These are phyloP conservation scores for Paramormyrops hopkinsi DNA, from an alignment of 2,797 vertebrate species.

Conservation along the genomic window DNA sequence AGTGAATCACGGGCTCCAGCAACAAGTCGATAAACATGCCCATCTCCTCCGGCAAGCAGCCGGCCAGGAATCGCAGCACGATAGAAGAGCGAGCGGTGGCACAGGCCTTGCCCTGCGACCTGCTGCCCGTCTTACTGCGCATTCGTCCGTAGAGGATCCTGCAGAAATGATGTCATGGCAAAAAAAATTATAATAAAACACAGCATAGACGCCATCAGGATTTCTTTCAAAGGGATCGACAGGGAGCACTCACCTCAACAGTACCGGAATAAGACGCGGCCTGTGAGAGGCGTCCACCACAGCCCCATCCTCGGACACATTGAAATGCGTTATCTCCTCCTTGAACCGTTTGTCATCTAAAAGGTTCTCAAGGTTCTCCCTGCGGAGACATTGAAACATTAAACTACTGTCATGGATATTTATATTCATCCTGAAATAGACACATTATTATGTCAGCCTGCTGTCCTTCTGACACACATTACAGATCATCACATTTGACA, in stretches of 20 bases:
- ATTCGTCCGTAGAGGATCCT: conserved; percentile 92
- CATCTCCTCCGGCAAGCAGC: conserved; percentile 79
- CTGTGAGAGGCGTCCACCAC: conserved; percentile 78
- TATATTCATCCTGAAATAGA: background rate
- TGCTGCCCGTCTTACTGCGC: conserved; percentile 84
- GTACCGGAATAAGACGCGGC: conserved; percentile 74
- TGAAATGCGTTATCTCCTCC: conserved; percentile 92
- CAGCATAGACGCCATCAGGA: background rate
- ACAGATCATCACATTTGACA: background rate
- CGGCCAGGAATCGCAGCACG: conserved; percentile 84
- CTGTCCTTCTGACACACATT: background rate
- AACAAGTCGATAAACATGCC: conserved; percentile 85
- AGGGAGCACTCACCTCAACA: conserved; percentile 78
- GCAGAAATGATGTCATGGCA: conserved; percentile 24
- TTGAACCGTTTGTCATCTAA: conserved; percentile 92
- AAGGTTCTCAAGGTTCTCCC: conserved; percentile 83
- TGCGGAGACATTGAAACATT: conserved; percentile 38
- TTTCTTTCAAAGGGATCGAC: background rate
- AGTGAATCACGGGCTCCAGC: conserved; percentile 78
- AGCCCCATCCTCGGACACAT: conserved; percentile 79
- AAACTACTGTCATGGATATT: background rate
- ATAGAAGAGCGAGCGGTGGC: conserved; percentile 77
- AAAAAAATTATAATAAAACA: background rate
- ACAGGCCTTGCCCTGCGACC: conserved; percentile 82
- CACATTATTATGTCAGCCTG: background rate